Percentiles rank a stretch among this genome's conserved stretches.
Evolutionary conservation across 2,888 invertebrate genomes (phyloP).

Genomic region (Diogma glabrata): DNA sequence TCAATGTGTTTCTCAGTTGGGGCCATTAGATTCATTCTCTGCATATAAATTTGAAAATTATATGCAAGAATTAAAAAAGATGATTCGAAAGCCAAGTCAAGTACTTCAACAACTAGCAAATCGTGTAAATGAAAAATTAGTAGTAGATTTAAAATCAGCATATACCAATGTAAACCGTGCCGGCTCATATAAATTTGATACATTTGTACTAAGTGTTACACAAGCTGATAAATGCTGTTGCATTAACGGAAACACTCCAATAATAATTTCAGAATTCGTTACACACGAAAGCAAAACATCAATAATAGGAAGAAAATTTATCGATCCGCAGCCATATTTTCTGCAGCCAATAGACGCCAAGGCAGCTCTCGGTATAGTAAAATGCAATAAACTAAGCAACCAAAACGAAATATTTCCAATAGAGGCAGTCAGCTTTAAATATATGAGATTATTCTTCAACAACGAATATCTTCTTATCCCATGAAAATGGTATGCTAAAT

Average conservation of each 20-base stretch:
- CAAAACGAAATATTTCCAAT: not conserved
- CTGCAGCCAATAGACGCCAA: not conserved
- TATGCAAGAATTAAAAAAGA: not conserved
- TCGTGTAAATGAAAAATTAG: no score
- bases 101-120: no score
- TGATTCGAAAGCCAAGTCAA: no score
- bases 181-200: not conserved
- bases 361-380: not conserved
- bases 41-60: conserved; percentile 7
- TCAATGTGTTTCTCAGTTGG: not conserved
- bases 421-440: not conserved
- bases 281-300: not conserved
- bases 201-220: not conserved
- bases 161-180: no score
- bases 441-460: not conserved
- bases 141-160: no score
- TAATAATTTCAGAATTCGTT: not conserved
- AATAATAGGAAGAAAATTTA: not conserved
- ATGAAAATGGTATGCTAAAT: not conserved
- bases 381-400: not conserved
- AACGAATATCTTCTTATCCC: no score
- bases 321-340: not conserved
- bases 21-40: not conserved
- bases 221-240: not conserved
- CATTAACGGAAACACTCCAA: not conserved